phyloP scores from a whole-genome alignment of 2,113 vertebrate species.

The Petrocephalus zakoni region DNA sequence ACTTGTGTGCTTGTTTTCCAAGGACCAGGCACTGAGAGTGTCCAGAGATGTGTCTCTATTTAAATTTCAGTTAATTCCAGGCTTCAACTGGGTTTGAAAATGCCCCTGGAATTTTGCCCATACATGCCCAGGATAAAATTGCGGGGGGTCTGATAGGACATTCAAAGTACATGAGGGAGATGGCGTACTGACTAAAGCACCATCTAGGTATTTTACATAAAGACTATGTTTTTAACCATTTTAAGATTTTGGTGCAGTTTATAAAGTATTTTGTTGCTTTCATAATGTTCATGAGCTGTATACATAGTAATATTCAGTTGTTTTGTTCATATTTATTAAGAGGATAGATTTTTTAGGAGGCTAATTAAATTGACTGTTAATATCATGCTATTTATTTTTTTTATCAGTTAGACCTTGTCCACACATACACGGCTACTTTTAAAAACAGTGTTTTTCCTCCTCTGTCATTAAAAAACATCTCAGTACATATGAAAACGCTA shows the following conservation, averaged over 20 bases:
- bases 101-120: not conserved
- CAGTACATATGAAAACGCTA: no score
- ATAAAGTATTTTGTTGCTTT: not conserved
- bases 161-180: not conserved
- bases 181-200: not conserved
- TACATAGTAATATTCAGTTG: not conserved
- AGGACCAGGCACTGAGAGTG: not conserved
- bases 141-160: not conserved
- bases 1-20: slow-evolving; percentile 2
- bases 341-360: not conserved
- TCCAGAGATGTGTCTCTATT: not conserved
- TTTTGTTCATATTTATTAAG: not conserved
- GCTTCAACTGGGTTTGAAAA: not conserved
- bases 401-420: not conserved
- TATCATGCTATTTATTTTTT: not conserved
- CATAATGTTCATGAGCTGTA: not conserved
- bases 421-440: no score
- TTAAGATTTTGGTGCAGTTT: not conserved
- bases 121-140: not conserved
- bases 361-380: not conserved
- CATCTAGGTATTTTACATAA: not conserved
- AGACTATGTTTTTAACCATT: not conserved
- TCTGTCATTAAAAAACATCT: no score
- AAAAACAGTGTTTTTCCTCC: no score
- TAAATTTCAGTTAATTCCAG: not conserved